Percentiles rank a stretch among this genome's conserved stretches.
These are phyloP conservation scores for Dendrolimus kikuchii DNA, from an alignment of 1,140 invertebrate species.

Conservation along the genomic window DNA sequence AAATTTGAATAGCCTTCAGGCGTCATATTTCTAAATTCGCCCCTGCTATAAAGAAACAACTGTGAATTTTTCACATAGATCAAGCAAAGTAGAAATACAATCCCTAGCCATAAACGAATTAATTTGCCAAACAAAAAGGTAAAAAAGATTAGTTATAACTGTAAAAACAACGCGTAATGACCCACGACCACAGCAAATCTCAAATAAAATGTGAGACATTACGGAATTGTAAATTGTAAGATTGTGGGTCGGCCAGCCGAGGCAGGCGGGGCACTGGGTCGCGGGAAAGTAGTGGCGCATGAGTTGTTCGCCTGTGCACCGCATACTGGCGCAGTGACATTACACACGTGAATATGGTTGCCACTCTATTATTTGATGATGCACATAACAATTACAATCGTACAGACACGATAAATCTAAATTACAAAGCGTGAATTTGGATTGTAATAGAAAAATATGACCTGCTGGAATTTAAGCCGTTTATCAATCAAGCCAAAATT, in stretches of 20 bases:
- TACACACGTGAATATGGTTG: not conserved
- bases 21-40: no score
- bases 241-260: constrained; percentile 49
- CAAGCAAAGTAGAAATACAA: no score
- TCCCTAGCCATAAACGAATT: no score
- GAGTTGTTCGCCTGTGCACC: constrained; percentile 37
- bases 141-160: constrained; percentile 45
- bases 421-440: no score
- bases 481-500: no score
- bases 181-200: constrained; percentile 36
- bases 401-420: not conserved
- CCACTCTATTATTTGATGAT: not conserved
- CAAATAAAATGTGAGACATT: constrained; percentile 60
- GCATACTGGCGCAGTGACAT: constrained; percentile 61
- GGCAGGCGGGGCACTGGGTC: constrained; percentile 65
- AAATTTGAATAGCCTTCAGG: no score
- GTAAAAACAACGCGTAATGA: constrained; percentile 44
- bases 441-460: no score
- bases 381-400: not conserved
- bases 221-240: constrained; percentile 57
- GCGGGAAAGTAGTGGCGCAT: constrained; percentile 63
- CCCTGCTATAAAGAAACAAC: no score
- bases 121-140: no score
- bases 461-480: no score
- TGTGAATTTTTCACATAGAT: no score